A percentile compares a stretch with the other conserved stretches of the same genome.
These are phyloP conservation scores for Schlechtendalia chinensis DNA, from an alignment of 1,140 invertebrate species.

Conservation along the genomic window DNA sequence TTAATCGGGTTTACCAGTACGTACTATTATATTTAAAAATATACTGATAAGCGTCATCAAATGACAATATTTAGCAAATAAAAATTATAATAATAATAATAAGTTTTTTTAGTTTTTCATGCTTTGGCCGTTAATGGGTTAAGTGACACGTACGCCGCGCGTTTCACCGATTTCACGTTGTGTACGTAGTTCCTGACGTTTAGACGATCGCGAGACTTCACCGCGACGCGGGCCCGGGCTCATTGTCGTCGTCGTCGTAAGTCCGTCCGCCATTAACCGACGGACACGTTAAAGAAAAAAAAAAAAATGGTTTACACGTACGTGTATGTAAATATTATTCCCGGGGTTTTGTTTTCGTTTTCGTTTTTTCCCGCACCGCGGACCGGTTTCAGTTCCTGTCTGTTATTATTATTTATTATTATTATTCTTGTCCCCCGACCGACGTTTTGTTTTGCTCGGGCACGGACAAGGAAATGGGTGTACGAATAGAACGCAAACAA, in stretches of 20 bases:
- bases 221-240: slow-evolving; percentile 8
- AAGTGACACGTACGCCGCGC: too few relatives aligned
- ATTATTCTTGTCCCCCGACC: slow-evolving; percentile 18
- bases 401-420: neutral
- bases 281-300: neutral
- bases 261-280: slow-evolving; percentile 29
- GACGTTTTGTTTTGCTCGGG: slow-evolving; percentile 35
- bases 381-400: slow-evolving; percentile 35
- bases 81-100: too few relatives aligned
- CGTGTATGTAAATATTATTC: slow-evolving; percentile 32
- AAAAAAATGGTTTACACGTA: slow-evolving; percentile 37
- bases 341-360: neutral
- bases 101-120: too few relatives aligned
- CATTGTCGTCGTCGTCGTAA: slow-evolving; percentile 15
- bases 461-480: neutral
- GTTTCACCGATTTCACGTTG: neutral
- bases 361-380: neutral
- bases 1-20: too few relatives aligned
- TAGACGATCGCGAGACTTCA: slow-evolving; percentile 17
- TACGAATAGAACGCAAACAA: slow-evolving; percentile 29
- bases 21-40: too few relatives aligned
- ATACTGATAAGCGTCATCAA: too few relatives aligned
- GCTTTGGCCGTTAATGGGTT: too few relatives aligned
- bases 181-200: neutral
- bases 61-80: too few relatives aligned